Base-by-base conservation (phyloP, 2,797 vertebrate species). In the Rhinella marina region DNA sequence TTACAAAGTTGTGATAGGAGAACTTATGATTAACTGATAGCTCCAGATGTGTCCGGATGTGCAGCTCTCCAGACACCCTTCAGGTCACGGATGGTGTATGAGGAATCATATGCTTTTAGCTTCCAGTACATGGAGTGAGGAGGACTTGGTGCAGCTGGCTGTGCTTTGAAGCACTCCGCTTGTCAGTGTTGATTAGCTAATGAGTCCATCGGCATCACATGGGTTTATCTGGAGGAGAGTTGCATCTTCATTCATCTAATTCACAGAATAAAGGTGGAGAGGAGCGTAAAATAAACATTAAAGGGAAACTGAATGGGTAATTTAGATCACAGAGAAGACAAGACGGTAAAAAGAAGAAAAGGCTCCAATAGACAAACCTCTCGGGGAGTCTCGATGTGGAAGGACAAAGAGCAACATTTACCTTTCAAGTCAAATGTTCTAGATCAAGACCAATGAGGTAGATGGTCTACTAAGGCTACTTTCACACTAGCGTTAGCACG, bases 151-250 rank as follows among this genome's bases (percentile, higher is more conserved):
- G 29, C 85, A 64, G 50, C 59, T 57, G 85, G 25, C 23, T 48
- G 54, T 25, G 19, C 85, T 59, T 81, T 79, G 78, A 87, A 62
- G 61, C 57, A 50, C 17, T 66, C 54, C 12, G 1, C 52, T 64
- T 87, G 86, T 76, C 86, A 16, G 9, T 75, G 41, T 29, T 64
- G 19, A 87, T 87, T 75, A 82, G 57, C 56, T 75, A 82, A 73
- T 41, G 48, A 87, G 56, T 54, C 57, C n/a, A 29, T 75, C 79
- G 7, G 25, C 62, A 64, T 77, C 61, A 61, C 64, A 86, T 21
- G 41, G 64, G 21, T 81, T 81, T 52, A 72, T 29, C 64, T 32
- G 41, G 25, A 27, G 21, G 16, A 72, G 52, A 54, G 73, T 29
- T 66, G 32, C 54, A 29, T 78, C 73, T 79, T 86, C 72, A 78